Evolutionary conservation across 2,888 invertebrate species (phyloP), one percentile per base, ranked within the genome.

Genomic region (Metellina segmentata): DNA sequence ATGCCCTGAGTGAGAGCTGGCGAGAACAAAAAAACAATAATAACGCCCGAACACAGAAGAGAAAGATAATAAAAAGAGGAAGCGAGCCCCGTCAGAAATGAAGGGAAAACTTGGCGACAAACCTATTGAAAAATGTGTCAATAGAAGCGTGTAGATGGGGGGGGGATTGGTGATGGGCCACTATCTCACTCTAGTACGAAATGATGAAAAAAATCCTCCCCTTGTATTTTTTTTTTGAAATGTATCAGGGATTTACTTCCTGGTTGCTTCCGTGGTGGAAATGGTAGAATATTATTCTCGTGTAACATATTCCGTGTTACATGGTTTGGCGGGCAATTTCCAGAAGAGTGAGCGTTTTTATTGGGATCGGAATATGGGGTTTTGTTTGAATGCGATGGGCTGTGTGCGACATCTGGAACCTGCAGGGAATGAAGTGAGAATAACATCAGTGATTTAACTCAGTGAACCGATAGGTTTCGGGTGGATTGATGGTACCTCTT

Each of bases 1-100:
- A 82, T 82, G 89, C 89, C 70, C 81, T 70, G 82, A 89, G 89
- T 89, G 89, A 89, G 89, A 89, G 89, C 89, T 61, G 53, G 13
- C 20, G 74, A 89, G 82, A 89, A 89, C 82, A 83, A 89, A 82
- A 89, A 81, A 87, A 79, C 49, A 81, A 20, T 61, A 70, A 87
- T 71, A 5, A 49, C 69, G 48, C 77, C 74, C 88, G 11, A 8
- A 61, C 74, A 48, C 34, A 51, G 19, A 70, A 77, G 13, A 77
- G 20, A 78, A 75, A 69, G 75, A 75, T 89, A 77, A 89, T 78
- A 89, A 77, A 77, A 77, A 75, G 20, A 16, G 49, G 81, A 71
- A 16, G 19, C 11, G 34, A 20, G 34, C 7, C 52, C 19, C 53
- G 49, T 19, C 34, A 70, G 69, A 49, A 48, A 49, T 49, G 77